phyloP scores from a whole-genome alignment of 2,888 invertebrate genomes.

The Eupelmus urozonus region DNA sequence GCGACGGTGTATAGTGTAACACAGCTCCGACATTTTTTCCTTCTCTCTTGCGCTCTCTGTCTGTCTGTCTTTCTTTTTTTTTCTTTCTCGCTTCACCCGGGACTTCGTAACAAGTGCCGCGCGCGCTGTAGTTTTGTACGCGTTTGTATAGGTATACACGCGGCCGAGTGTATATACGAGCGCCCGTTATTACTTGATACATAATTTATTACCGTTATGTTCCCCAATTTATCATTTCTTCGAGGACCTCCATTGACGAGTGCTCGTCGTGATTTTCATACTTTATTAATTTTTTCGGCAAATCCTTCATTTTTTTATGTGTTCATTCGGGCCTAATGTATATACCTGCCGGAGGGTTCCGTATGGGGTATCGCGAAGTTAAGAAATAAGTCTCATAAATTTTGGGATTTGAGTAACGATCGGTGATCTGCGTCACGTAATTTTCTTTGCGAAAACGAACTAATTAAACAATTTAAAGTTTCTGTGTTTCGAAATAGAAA shows the following conservation, averaged over 20 bases:
- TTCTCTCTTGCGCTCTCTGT: constrained; percentile 35
- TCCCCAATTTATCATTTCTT: constrained; percentile 17
- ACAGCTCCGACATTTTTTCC: constrained; percentile 31
- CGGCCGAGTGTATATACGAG: not conserved
- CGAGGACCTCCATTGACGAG: not conserved
- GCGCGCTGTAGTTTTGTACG: constrained; percentile 7
- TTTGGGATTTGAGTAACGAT: too few species aligned
- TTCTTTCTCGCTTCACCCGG: not conserved
- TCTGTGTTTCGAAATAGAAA: too few species aligned
- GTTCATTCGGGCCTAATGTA: not conserved
- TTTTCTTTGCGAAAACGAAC: too few species aligned
- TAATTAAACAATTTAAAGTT: too few species aligned
- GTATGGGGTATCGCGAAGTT: too few species aligned
- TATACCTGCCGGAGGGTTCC: not conserved
- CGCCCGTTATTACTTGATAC: constrained; percentile 37
- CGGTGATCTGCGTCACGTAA: too few species aligned
- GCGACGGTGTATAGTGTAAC: constrained; percentile 32
- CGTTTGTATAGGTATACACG: constrained; percentile 7
- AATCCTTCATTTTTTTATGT: not conserved
- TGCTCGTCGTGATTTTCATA: constrained; percentile 4
- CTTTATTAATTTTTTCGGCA: constrained; percentile 14
- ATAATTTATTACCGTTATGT: constrained; percentile 43
- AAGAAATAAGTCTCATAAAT: too few species aligned
- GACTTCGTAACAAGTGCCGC: constrained; percentile 22
- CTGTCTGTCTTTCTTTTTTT: constrained; percentile 7